Evolutionary conservation across 2,888 invertebrate species (phyloP).

Genomic region (Drosophila melanosoma): DNA sequence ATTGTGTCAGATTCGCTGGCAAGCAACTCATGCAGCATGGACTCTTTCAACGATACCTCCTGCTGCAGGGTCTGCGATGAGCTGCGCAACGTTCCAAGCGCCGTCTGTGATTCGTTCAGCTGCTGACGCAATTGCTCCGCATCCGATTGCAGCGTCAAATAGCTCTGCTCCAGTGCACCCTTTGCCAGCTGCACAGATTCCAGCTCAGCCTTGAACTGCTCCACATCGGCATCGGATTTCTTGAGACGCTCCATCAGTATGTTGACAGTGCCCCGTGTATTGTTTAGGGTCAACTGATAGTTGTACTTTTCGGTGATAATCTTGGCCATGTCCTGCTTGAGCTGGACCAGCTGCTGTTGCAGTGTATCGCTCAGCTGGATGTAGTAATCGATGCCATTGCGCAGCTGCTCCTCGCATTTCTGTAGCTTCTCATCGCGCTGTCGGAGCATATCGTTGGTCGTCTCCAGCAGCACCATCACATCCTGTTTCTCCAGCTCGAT

Average conservation of each 20-base stretch:
- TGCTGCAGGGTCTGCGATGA: constrained; percentile 83
- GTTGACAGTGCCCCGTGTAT: constrained; percentile 84
- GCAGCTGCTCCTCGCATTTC: constrained; percentile 83
- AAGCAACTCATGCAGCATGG: constrained; percentile 83
- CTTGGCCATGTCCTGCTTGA: constrained; percentile 83
- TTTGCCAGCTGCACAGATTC: constrained; percentile 82
- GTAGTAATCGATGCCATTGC: constrained; percentile 84
- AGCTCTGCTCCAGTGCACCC: constrained; percentile 81
- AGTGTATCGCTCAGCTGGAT: constrained; percentile 83
- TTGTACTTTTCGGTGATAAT: constrained; percentile 85
- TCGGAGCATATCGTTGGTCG: constrained; percentile 84
- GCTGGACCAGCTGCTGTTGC: constrained; percentile 84
- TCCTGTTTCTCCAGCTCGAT: constrained; percentile 86
- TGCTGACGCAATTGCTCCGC: constrained; percentile 75
- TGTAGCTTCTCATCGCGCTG: constrained; percentile 84
- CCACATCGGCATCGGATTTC: constrained; percentile 85
- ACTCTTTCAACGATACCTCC: constrained; percentile 85
- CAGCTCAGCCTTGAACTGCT: constrained; percentile 83
- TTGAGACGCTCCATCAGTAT: constrained; percentile 85
- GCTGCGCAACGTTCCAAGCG: constrained; percentile 73
- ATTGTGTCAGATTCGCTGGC: constrained; percentile 84
- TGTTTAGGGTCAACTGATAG: constrained; percentile 84
- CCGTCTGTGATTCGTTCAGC: constrained; percentile 77
- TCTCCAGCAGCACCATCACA: constrained; percentile 84
- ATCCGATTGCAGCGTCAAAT: constrained; percentile 78